These are phyloP conservation scores for Idaea dimidiata DNA, from an alignment of 2,888 invertebrate species.

Conservation along the genomic window DNA sequence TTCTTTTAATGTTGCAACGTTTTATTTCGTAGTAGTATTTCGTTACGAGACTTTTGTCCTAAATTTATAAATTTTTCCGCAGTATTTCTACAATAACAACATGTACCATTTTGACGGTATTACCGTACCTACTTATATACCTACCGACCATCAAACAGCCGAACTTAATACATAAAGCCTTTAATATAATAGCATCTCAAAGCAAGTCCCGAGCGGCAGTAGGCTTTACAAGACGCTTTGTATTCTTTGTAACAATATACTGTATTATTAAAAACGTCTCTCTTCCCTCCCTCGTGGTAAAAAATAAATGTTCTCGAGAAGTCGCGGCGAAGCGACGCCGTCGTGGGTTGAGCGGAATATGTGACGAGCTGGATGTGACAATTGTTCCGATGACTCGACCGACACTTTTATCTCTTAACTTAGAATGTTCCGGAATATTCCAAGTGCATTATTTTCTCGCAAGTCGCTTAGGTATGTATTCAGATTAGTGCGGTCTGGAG, in stretches of 20 bases:
- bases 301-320: constrained; percentile 55
- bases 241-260: constrained; percentile 69
- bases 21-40: neutral
- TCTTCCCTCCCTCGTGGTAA: constrained; percentile 48
- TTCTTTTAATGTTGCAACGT: neutral
- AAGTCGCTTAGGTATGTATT: constrained; percentile 19
- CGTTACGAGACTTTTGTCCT: neutral
- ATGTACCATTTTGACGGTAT: constrained; percentile 18
- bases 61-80: neutral
- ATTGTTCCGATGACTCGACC: constrained; percentile 45
- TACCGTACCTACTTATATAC: neutral
- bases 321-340: constrained; percentile 37
- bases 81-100: neutral
- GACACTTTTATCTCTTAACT: constrained; percentile 47
- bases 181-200: constrained; percentile 52
- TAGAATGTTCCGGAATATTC: constrained; percentile 32
- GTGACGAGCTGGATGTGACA: constrained; percentile 46
- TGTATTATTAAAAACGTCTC: constrained; percentile 71
- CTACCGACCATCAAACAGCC: constrained; percentile 42
- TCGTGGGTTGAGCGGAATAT: constrained; percentile 49
- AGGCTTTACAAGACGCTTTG: constrained; percentile 59
- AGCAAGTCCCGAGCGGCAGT: constrained; percentile 43
- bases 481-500: constrained; percentile 18
- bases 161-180: constrained; percentile 52
- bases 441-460: constrained; percentile 34